phyloP scores from a whole-genome alignment of 2,888 invertebrate genomes.

The Megalurothrips usitatus region DNA sequence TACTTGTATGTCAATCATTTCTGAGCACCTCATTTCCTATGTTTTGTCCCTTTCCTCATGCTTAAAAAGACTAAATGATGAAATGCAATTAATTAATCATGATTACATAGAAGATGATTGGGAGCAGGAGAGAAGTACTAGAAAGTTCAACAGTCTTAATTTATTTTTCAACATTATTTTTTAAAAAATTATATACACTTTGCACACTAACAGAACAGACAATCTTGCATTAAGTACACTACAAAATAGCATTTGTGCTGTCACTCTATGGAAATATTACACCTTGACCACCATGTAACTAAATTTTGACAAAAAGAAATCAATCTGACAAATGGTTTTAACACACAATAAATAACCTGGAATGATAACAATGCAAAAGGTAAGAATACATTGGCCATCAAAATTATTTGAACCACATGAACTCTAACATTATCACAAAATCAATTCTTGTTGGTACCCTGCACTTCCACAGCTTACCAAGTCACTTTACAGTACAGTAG shows the following conservation, averaged over 20 bases:
- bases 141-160: conserved; percentile 16
- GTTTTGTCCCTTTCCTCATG: too few species aligned
- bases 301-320: not conserved
- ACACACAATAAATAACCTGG: not conserved
- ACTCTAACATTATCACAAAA: not conserved
- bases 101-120: too few species aligned
- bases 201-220: not conserved
- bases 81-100: too few species aligned
- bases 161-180: not conserved
- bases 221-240: conserved; percentile 9
- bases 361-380: not conserved
- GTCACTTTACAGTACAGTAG: not conserved
- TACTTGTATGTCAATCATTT: too few species aligned
- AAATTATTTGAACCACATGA: not conserved
- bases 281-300: not conserved
- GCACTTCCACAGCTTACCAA: not conserved
- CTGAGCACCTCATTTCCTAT: too few species aligned
- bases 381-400: not conserved
- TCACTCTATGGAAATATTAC: not conserved
- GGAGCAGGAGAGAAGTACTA: not conserved
- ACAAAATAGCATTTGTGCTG: not conserved
- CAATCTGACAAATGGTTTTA: not conserved
- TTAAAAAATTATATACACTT: not conserved
- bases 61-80: too few species aligned
- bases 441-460: not conserved